Evolutionary conservation across 2,888 invertebrate genomes (phyloP).

Genomic region (Tiliacea aurago): DNA sequence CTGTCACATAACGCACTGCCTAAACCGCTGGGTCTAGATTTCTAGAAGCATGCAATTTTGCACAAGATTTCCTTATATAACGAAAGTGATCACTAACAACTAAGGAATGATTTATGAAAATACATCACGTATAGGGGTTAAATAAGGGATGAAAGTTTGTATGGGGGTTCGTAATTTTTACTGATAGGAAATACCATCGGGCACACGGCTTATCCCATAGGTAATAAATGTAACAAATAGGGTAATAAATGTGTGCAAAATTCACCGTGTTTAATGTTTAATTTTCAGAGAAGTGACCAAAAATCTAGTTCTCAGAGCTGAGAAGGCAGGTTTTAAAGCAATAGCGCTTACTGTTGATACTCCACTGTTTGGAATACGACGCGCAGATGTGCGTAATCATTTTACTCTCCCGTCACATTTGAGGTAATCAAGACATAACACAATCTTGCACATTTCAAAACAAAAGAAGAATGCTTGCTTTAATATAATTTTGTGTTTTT

Average conservation of each 20-base stretch:
- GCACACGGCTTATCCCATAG: no score
- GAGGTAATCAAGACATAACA: constrained; percentile 85
- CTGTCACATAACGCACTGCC: no score
- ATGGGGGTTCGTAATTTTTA: no score
- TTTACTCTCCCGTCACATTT: constrained; percentile 95
- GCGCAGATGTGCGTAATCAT: constrained; percentile 95
- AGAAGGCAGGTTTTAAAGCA: constrained; percentile 96
- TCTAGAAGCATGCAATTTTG: no score
- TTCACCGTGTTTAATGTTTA: background rate
- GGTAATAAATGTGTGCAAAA: background rate
- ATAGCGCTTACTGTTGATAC: constrained; percentile 97
- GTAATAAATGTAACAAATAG: no score
- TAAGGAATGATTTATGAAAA: no score
- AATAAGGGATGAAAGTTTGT: no score
- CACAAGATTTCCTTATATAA: no score
- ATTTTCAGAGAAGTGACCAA: constrained; percentile 91
- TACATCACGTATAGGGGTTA: no score
- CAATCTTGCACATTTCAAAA: background rate
- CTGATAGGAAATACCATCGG: no score
- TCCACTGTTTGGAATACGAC: constrained; percentile 95
- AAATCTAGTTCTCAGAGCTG: constrained; percentile 94
- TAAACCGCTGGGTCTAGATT: no score
- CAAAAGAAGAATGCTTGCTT: background rate
- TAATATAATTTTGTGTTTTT: background rate
- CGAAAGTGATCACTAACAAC: no score